phyloP scores from a whole-genome alignment of 2,888 invertebrate genomes.

The Phortica magna region DNA sequence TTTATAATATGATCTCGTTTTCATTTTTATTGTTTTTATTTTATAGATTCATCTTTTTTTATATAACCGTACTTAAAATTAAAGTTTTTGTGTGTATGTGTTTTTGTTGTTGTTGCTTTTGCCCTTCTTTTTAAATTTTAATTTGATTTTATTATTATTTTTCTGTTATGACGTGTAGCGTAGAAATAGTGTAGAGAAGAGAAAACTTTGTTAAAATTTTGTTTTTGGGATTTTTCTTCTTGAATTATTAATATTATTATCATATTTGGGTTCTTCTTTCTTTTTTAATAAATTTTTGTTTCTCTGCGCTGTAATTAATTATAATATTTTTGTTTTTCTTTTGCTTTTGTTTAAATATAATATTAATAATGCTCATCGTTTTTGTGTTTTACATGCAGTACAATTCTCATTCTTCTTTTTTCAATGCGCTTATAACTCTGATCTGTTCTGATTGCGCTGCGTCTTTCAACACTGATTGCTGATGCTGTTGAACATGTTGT shows the following conservation, averaged over 20 bases:
- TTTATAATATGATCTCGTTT: conserved; percentile 38
- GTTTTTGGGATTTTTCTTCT: neutral
- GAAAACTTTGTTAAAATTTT: neutral
- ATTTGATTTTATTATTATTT: neutral
- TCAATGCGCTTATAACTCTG: neutral
- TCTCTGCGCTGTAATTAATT: neutral
- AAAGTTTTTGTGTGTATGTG: conserved; percentile 22
- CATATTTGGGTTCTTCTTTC: neutral
- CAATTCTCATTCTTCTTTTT: neutral
- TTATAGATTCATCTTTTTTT: conserved; percentile 13
- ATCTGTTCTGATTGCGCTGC: too few relatives aligned
- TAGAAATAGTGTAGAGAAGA: too few relatives aligned
- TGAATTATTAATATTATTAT: neutral
- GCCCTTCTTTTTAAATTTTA: neutral
- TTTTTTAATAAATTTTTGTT: neutral
- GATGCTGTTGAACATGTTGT: too few relatives aligned
- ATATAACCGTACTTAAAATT: conserved; percentile 34
- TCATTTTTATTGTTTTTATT: conserved; percentile 46
- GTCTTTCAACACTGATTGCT: too few relatives aligned
- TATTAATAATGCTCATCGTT: conserved; percentile 1
- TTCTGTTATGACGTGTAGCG: conserved; percentile 30
- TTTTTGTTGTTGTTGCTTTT: neutral
- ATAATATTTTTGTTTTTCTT: neutral
- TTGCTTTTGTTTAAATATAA: neutral
- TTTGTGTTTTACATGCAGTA: neutral